Evolutionary conservation across 1,140 invertebrate species (phyloP), one percentile per base, ranked within the genome.

Genomic region (Caenorhabditis brenneri): DNA sequence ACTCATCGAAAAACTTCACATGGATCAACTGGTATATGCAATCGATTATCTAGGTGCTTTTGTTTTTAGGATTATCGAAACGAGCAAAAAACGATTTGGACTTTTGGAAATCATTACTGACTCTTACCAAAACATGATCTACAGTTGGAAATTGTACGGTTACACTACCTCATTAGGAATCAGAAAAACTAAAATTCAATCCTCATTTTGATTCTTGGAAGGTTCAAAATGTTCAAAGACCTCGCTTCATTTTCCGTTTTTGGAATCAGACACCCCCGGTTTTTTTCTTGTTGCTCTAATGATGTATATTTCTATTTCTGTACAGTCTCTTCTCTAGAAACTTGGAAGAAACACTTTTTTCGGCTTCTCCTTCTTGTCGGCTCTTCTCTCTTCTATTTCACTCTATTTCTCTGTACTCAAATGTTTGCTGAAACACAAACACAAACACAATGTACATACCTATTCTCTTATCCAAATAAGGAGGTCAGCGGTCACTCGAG

Each of bases 391-490:
- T n/a, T 58, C 36, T 42, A 12, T 0, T 24, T 36, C 12, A 4
- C 22, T 19, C 22, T n/a, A 24, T 10, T 10, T 55, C 53, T 55
- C 53, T 55, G n/a, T 27, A 27, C 53, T 12, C 24, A 19, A 74
- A 74, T 74, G 65, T 74, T 74, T 74, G 36, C 65, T 74, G 65
- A 74, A 74, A 74, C 65, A 74, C 36, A 74, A 74, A 74, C 65
- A 74, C 65, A 74, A 74, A 74, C 65, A 74, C 65, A 74, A 74
- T 74, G 65, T 74, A 74, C 65, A 74, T 74, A 74, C 65, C 53
- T 55, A 27, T 74, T 33, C 24, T 36, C 65, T 74, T 74, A 42
- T 74, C 65, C 65, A 74, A 74, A 74, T 74, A 74, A 42, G 39
- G 65, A 74, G 65, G 65, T 74, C 65, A 74, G 65, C 65, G 65